These are phyloP conservation scores for Silurus meridionalis DNA, from an alignment of 2,113 vertebrate genomes.

Conservation along the genomic window DNA sequence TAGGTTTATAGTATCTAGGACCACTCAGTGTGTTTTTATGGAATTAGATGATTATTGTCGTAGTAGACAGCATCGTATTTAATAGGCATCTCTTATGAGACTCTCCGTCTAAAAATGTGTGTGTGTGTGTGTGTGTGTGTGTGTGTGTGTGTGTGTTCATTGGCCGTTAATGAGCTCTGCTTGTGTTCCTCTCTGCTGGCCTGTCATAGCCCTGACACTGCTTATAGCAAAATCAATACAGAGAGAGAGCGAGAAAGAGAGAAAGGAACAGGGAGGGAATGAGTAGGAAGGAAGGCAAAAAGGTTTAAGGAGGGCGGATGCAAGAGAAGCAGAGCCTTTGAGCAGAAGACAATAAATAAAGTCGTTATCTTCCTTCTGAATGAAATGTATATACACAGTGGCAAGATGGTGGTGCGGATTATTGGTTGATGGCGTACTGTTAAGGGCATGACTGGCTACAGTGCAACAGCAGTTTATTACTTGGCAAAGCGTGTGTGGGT, in stretches of 20 bases:
- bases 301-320: conserved; percentile 27
- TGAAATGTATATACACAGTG: conserved; percentile 16
- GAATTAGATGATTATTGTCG: conserved; percentile 25
- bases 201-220: conserved; percentile 76
- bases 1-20: background rate
- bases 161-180: conserved; percentile 77
- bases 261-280: conserved; percentile 50
- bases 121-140: conserved; percentile 56
- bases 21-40: background rate
- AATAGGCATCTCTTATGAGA: conserved; percentile 30
- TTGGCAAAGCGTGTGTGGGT: background rate
- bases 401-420: conserved; percentile 15
- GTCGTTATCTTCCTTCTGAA: conserved; percentile 12
- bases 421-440: conserved; percentile 7
- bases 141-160: conserved; percentile 66
- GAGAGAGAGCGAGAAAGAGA: conserved; percentile 46
- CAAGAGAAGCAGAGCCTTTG: conserved; percentile 39
- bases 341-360: conserved; percentile 36
- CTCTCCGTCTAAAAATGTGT: background rate
- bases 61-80: background rate
- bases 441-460: conserved; percentile 18
- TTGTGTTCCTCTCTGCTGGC: conserved; percentile 77
- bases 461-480: conserved; percentile 16
- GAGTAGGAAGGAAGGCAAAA: conserved; percentile 29
- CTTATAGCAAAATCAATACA: conserved; percentile 82